A percentile compares a stretch with the other conserved stretches of the same genome.
Conservation (phyloP, 2,888 invertebrate species). For the Agrochola lota region DNA sequence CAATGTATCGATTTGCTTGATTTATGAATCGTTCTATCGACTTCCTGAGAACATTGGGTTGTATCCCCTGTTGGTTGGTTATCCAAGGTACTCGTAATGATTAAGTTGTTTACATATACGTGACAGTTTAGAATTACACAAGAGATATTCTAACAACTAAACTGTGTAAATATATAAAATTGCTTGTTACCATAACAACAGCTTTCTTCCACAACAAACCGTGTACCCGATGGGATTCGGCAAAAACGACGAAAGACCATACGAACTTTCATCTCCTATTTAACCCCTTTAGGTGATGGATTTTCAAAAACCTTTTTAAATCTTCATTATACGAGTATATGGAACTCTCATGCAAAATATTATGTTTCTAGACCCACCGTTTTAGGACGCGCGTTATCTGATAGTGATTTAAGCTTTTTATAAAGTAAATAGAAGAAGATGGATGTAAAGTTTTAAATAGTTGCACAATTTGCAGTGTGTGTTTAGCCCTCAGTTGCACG, state of each 20-base stretch:
- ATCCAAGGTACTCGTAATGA: background rate
- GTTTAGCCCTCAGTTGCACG: background rate
- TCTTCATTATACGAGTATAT: background rate
- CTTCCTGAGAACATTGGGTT: background rate
- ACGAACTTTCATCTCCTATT: background rate
- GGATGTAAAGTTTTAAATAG: background rate
- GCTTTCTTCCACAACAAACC: background rate
- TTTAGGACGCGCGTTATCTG: no score
- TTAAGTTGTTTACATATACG: slow-evolving; percentile 2
- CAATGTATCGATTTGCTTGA: slow-evolving; percentile 22
- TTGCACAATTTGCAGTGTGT: slow-evolving; percentile 12
- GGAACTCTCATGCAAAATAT: background rate
- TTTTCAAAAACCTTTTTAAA: background rate
- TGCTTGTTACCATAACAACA: background rate
- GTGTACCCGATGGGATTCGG: no score
- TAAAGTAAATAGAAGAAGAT: background rate
- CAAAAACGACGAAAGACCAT: background rate
- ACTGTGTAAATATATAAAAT: background rate
- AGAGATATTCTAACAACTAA: background rate
- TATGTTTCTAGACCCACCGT: background rate
- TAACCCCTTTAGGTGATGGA: background rate
- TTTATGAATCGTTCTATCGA: slow-evolving; percentile 29
- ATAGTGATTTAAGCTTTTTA: background rate
- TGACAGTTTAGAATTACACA: background rate
- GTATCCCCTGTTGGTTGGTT: slow-evolving; percentile 11